Conservation (phyloP, 1,140 invertebrate species). For the Maconellicoccus hirsutus region DNA sequence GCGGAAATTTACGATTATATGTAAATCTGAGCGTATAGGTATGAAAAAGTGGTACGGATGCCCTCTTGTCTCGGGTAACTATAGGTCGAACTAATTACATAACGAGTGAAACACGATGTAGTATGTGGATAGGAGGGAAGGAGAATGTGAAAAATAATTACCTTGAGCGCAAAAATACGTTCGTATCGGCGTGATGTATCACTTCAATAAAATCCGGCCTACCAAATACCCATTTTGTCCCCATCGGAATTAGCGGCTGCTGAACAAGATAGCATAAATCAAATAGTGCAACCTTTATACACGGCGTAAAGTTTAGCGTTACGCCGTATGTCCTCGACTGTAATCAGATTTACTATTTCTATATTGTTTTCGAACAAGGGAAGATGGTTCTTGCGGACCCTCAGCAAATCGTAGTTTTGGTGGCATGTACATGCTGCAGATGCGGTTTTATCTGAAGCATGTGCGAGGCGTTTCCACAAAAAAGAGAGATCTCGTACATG, state of each 20-base stretch:
- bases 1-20: too few species aligned
- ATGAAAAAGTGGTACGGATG: too few species aligned
- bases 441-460: too few species aligned
- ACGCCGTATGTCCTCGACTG: neutral
- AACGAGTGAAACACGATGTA: neutral
- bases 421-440: too few species aligned
- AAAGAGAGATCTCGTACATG: too few species aligned
- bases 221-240: neutral
- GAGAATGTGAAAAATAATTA: neutral
- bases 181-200: neutral
- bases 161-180: neutral
- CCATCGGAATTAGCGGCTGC: slow-evolving; percentile 1
- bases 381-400: too few species aligned
- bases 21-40: too few species aligned
- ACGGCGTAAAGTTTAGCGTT: neutral
- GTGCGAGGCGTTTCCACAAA: too few species aligned
- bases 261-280: neutral
- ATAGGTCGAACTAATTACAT: neutral
- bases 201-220: neutral
- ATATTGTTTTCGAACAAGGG: neutral
- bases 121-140: too few species aligned
- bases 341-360: neutral
- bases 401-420: too few species aligned
- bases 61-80: neutral
- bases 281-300: neutral